Base-by-base conservation (phyloP, 2,113 vertebrate species). In the Clarias macrocephalus region DNA sequence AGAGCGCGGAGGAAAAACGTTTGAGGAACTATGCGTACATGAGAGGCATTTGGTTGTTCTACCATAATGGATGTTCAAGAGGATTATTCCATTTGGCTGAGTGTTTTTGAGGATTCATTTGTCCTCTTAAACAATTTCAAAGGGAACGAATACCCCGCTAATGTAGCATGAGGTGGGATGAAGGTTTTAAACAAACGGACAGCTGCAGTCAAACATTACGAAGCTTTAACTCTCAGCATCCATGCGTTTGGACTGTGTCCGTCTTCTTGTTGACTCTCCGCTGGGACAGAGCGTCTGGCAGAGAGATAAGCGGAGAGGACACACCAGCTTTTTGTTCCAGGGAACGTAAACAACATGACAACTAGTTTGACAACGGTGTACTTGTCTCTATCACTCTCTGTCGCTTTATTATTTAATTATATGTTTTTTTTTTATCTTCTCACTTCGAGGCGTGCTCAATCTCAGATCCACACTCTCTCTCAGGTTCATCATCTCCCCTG, bases 401-500 rank as follows among this genome's bases (percentile, higher is more conserved):
- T 84, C 23, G 10, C 82, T 82, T 72, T 76, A 60, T 68, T 30
- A 8, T 48, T 48, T 48, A 48, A 42, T 37, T 76, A n/a, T n/a
- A n/a, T n/a, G 0, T 25, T 18, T 23, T 63, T 23, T 30, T 6
- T 86, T 57, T 18, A 25, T 56, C 23, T 81, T 81, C 59, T 42
- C 33, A 81, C 79, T 62, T 81, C 30, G 57, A 60, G 23, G 21
- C 19, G 62, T 62, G 57, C 72, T 54, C 68, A 23, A 80, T 59
- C 33, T 66, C 16, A 62, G 65, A 81, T 59, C 85, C 72, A 23
- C 57, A 12, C 79, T 63, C 48, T 85, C 1, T 66, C 15, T 11
- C 83, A 28, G 89, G 85, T 92, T 92, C 89, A 92, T 91, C 86
- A 87, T 84, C 82, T 88, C 85, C 30, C 85, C 87, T 82, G 83